phyloP scores from a whole-genome alignment of 2,797 vertebrate species.

The Crypturellus tataupa region DNA sequence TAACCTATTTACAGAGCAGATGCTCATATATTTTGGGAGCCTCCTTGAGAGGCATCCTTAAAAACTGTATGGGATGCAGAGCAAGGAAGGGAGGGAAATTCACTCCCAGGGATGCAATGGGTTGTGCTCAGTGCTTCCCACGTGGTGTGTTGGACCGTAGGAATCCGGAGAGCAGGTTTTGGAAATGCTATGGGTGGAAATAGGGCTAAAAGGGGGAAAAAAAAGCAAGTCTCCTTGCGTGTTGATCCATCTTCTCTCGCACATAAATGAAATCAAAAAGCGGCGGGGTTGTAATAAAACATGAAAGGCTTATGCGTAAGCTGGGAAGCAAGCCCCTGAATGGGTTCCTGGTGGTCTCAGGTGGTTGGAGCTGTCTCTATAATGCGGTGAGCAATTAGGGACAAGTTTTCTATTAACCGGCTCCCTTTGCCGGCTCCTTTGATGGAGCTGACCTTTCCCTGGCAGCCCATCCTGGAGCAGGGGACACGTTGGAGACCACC shows the following conservation, averaged over 20 bases:
- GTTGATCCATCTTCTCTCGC: slow-evolving; percentile 46
- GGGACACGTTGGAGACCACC: slow-evolving; percentile 40
- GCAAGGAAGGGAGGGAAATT: background rate
- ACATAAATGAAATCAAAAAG: slow-evolving; percentile 78
- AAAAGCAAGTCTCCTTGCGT: slow-evolving; percentile 9
- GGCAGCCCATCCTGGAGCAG: background rate
- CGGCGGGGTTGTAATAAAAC: slow-evolving; percentile 78
- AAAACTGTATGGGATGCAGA: rapidly evolving
- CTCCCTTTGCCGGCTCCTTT: slow-evolving; percentile 69
- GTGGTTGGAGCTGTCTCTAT: slow-evolving; percentile 87
- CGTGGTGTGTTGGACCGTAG: background rate
- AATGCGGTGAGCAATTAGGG: slow-evolving; percentile 82
- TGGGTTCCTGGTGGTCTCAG: slow-evolving; percentile 85
- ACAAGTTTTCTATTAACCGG: slow-evolving; percentile 77
- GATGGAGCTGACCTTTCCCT: slow-evolving; percentile 61
- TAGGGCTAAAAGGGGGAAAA: slow-evolving; percentile 47
- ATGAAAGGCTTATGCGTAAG: slow-evolving; percentile 83
- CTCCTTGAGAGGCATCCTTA: background rate
- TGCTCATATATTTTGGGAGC: background rate
- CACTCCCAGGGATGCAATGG: rapidly evolving
- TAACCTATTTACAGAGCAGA: background rate
- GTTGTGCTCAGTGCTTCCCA: rapidly evolving
- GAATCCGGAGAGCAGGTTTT: background rate
- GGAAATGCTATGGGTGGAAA: slow-evolving; percentile 58
- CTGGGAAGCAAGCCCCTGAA: slow-evolving; percentile 72